phyloP scores from a whole-genome alignment of 2,888 invertebrate genomes.

The Sminthurinus aureus region DNA sequence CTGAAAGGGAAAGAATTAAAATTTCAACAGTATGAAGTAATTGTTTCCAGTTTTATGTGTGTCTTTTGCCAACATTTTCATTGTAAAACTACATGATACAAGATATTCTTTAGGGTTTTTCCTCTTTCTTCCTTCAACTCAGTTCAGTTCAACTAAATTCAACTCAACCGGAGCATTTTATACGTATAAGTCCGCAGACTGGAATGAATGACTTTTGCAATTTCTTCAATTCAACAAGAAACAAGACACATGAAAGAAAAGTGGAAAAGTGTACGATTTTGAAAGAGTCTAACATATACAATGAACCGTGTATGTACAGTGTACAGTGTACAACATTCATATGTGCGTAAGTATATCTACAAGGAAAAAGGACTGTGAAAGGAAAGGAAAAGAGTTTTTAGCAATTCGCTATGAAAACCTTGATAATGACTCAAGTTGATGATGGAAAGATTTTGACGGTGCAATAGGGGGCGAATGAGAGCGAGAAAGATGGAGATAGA shows the following conservation, averaged over 20 bases:
- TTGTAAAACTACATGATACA: too few relatives aligned
- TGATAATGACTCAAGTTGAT: conserved; percentile 31
- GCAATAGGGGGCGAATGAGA: neutral
- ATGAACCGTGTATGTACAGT: neutral
- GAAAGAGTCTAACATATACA: too few relatives aligned
- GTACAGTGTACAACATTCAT: too few relatives aligned
- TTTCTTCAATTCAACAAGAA: too few relatives aligned
- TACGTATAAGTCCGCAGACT: neutral
- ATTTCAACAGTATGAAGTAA: neutral
- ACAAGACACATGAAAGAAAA: too few relatives aligned
- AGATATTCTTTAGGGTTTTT: too few relatives aligned
- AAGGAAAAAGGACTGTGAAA: conserved; percentile 22
- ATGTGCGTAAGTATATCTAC: too few relatives aligned
- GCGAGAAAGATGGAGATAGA: neutral
- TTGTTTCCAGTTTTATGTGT: conserved; percentile 17
- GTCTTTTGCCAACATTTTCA: neutral
- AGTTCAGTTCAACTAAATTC: neutral
- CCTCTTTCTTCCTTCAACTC: neutral
- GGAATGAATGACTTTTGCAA: too few relatives aligned
- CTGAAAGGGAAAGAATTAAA: neutral
- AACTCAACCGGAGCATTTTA: neutral
- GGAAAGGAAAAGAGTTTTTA: neutral
- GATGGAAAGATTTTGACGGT: conserved; percentile 14
- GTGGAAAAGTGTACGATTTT: too few relatives aligned
- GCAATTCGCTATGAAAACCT: conserved; percentile 19